These are phyloP conservation scores for Tenthredo scrophulariae DNA, from an alignment of 2,888 invertebrate genomes.

Conservation along the genomic window DNA sequence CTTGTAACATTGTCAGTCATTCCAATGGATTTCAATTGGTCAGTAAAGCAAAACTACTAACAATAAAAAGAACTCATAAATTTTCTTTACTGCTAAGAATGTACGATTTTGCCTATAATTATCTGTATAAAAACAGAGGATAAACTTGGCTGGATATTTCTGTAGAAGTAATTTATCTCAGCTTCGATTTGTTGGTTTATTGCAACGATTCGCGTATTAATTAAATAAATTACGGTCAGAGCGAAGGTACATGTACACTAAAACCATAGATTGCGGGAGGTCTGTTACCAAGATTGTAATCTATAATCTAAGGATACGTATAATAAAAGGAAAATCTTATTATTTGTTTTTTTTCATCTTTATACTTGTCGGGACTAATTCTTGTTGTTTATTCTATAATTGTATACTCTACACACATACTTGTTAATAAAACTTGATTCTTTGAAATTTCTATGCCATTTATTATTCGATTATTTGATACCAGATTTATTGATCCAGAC, in stretches of 20 bases:
- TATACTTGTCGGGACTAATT: slow-evolving; percentile 28
- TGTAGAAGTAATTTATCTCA: not conserved
- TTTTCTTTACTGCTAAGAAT: not conserved
- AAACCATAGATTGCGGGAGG: not conserved
- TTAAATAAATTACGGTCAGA: not conserved
- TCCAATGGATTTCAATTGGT: slow-evolving; percentile 6
- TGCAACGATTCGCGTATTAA: not conserved
- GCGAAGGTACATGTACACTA: not conserved
- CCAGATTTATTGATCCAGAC: not conserved
- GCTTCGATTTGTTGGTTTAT: not conserved
- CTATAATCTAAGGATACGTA: not conserved
- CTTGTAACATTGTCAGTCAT: slow-evolving; percentile 13
- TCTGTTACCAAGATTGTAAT: not conserved
- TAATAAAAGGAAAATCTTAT: not conserved
- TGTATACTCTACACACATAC: not conserved
- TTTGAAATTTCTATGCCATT: not conserved
- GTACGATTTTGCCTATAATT: not conserved
- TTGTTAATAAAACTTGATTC: not conserved
- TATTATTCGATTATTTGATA: slow-evolving; percentile 2
- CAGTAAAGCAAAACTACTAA: slow-evolving; percentile 12
- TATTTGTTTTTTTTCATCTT: slow-evolving; percentile 25
- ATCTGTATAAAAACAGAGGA: not conserved
- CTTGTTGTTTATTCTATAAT: slow-evolving; percentile 6
- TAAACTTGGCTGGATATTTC: not conserved
- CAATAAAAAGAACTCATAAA: not conserved